Evolutionary conservation across 2,113 vertebrate species (phyloP), one percentile per base, ranked within the genome.

Genomic region (Cygnus buccinator): DNA sequence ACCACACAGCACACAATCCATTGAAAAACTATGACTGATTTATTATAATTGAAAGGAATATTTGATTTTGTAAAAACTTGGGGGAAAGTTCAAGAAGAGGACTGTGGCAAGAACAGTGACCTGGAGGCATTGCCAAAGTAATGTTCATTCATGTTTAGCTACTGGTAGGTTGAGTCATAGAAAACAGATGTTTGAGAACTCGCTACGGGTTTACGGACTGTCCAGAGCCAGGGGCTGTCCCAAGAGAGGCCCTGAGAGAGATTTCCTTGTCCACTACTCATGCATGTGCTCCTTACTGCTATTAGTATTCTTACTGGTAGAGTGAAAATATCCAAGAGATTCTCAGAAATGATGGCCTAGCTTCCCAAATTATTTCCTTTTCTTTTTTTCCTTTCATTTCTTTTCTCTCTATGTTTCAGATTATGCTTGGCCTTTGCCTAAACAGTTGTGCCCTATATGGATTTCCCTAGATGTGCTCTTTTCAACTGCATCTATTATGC

Each of bases 401-500:
- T 95, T 96, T 93, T 97, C 79, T 97, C 89, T 97, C 98, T 93
- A 82, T 98, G 93, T 98, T 96, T 97, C 98, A 99, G 99, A 99
- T 98, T 99, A 99, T 96, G 98, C 98, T 97, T 99, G 99, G 99
- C 99, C 99, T 76, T 97, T 99, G 96, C 99, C 99, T 93, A 98
- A 98, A 73, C 98, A 99, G 75, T 98, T 99, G 96, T 99, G 99
- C 97, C 99, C 99, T 37, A 99, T 99, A 97, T 99, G 99, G 99
- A 99, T 99, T 98, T 99, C 99, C 97, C 98, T 99, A 98, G 99
- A 99, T 95, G 99, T 99, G 89, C 96, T 99, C 84, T 99, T 99
- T 98, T 99, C 99, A 93, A 99, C 99, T 39, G 99, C 99, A 92
- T 99, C 99, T 98, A 99, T 99, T 97, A 99, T 99, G 99, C 99